Conservation (phyloP, 2,888 invertebrate genomes). For the Caenorhabditis sp. region DNA sequence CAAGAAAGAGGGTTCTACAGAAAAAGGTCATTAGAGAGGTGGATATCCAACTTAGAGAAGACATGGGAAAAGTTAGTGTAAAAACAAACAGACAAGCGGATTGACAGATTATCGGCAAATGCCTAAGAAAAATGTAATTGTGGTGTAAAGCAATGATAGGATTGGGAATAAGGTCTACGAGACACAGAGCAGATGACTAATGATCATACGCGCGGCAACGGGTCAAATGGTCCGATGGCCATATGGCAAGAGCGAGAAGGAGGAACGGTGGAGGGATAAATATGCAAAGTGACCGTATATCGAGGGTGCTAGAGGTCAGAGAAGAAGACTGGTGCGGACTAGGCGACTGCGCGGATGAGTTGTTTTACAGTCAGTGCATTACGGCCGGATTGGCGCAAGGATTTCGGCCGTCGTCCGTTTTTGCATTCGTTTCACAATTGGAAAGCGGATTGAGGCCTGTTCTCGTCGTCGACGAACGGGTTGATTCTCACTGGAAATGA, state of each 20-base stretch:
- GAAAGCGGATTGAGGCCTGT: slow-evolving; percentile 48
- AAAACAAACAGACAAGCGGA: slow-evolving; percentile 27
- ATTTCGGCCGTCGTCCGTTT: slow-evolving; percentile 36
- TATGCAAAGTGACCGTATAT: slow-evolving; percentile 57
- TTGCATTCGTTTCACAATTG: slow-evolving; percentile 46
- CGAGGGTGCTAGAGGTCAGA: slow-evolving; percentile 56
- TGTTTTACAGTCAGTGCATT: slow-evolving; percentile 59
- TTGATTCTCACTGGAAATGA: slow-evolving; percentile 35
- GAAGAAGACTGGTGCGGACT: slow-evolving; percentile 20
- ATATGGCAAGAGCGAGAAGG: slow-evolving; percentile 34
- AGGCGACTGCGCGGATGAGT: slow-evolving; percentile 48
- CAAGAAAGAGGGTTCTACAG: slow-evolving; percentile 5
- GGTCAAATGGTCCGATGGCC: slow-evolving; percentile 52
- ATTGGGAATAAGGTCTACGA: slow-evolving; percentile 20
- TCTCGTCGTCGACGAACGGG: slow-evolving; percentile 37
- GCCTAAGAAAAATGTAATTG: slow-evolving; percentile 23
- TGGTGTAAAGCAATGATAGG: slow-evolving; percentile 46
- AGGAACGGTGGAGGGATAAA: slow-evolving; percentile 29
- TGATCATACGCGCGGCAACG: slow-evolving; percentile 56
- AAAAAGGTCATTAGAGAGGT: slow-evolving; percentile 15
- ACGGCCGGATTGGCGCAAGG: slow-evolving; percentile 44
- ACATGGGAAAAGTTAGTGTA: slow-evolving; percentile 15
- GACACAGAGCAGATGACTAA: slow-evolving; percentile 51
- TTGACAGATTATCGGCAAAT: neutral
- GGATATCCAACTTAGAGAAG: too few species aligned